Percentiles rank a stretch among this genome's conserved stretches.
Evolutionary conservation across 2,797 vertebrate species (phyloP).

Genomic region (Apogon talboti): DNA sequence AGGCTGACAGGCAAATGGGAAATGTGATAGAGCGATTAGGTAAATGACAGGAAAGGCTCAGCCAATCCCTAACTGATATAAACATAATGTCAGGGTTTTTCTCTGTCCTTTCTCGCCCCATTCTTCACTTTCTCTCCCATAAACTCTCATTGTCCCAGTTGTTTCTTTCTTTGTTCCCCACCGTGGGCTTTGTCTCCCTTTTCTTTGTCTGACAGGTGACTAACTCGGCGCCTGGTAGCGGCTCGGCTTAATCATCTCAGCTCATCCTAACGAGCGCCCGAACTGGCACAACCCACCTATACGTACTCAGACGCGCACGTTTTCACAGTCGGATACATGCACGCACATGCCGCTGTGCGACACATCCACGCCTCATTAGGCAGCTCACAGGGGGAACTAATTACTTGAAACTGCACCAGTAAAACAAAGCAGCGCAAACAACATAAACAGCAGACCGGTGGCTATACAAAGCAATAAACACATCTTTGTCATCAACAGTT

Average conservation of each 20-base stretch:
- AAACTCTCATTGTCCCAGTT: not conserved
- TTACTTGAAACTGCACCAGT: slow-evolving; percentile 75
- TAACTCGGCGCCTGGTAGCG: slow-evolving; percentile 24
- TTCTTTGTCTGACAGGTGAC: slow-evolving; percentile 54
- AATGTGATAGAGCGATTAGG: slow-evolving; percentile 65
- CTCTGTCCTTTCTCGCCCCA: no score
- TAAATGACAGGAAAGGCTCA: slow-evolving; percentile 64
- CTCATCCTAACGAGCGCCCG: slow-evolving; percentile 62
- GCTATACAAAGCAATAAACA: slow-evolving; percentile 64
- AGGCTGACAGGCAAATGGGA: slow-evolving; percentile 33
- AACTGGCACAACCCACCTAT: slow-evolving; percentile 8
- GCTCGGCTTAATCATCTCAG: slow-evolving; percentile 55
- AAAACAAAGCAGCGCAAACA: slow-evolving; percentile 70
- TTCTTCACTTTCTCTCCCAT: slow-evolving; percentile 14
- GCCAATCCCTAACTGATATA: slow-evolving; percentile 43
- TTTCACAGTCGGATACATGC: slow-evolving; percentile 24
- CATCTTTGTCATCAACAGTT: slow-evolving; percentile 37
- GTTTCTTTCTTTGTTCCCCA: slow-evolving; percentile 5
- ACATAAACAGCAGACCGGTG: slow-evolving; percentile 56
- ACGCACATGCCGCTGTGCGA: slow-evolving; percentile 65
- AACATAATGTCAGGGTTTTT: slow-evolving; percentile 30
- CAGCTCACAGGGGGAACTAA: slow-evolving; percentile 80
- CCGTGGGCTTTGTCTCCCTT: not conserved
- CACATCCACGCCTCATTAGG: slow-evolving; percentile 79
- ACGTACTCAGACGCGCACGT: slow-evolving; percentile 8